Evolutionary conservation across 2,113 vertebrate genomes (phyloP), one percentile per base, ranked within the genome.

Genomic region (Piprites chloris): DNA sequence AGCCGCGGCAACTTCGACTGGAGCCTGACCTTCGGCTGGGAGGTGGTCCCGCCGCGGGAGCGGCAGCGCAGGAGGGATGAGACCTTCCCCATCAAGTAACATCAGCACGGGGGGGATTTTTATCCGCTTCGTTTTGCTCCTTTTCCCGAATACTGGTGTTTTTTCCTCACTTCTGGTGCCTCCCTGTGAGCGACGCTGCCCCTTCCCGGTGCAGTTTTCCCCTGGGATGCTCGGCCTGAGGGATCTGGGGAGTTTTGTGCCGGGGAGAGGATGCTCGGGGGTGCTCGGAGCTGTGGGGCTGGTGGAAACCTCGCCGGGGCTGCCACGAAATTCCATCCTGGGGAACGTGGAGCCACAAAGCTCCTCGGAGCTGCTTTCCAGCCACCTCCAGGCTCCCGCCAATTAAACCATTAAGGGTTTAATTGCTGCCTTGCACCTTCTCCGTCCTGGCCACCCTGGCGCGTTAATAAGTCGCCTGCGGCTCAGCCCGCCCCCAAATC

Each of bases 1-100:
- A 99, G 99, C 97, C 98, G 99, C 1, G 99, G 99, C 14, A 99
- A 99, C 96, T 99, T 99, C 44, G 99, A 99, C 97, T 99, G 99
- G 99, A 99, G 98, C 90, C 97, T 99, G 89, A 98, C 97, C 0
- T 99, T 99, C 1, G 98, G 99, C 95, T 99, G 99, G 99, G 99
- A 99, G 95, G 4, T 82, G 0, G 74, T 99, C 9, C 99, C 99
- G 0, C 76, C 93, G 1, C 97, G 97, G 1, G 99, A 98, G 62
- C 98, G 88, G 84, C 97, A 94, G 92, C 97, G 98, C 59, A 98
- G 99, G 92, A 99, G 99, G 88, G 99, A 99, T 42, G 99, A 99
- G 97, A 99, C 99, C 5, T 98, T 99, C 93, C 99, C 99, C 49
- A 98, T 99, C 96, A 99, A 99, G 99, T 99, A 97, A 97, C 98